Evolutionary conservation across 2,113 vertebrate genomes (phyloP).

Genomic region (Chaenocephalus aceratus): DNA sequence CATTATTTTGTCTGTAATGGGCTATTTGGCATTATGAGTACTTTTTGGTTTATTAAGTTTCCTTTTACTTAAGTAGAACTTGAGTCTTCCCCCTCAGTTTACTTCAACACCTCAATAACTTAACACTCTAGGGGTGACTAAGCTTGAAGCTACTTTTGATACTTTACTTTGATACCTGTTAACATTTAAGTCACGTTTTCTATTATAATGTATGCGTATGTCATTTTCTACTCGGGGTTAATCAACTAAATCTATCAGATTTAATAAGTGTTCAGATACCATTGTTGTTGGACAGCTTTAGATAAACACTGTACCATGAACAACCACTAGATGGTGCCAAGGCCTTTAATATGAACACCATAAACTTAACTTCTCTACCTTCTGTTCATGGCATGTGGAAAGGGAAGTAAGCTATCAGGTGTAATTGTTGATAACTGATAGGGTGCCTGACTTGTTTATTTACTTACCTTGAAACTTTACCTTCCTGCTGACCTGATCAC

Average conservation of each 20-base stretch:
- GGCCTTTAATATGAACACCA: background rate
- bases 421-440: background rate
- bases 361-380: rapidly evolving
- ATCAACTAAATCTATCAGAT: background rate
- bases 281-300: background rate
- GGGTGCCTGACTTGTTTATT: background rate
- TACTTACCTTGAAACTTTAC: background rate
- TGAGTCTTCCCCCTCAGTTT: background rate
- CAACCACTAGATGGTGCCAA: slow-evolving; percentile 31
- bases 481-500: background rate
- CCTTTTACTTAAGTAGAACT: too few species aligned
- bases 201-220: background rate
- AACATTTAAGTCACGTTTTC: background rate
- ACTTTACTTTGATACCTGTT: background rate
- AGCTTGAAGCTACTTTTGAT: background rate
- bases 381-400: background rate
- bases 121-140: background rate
- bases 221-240: too few species aligned
- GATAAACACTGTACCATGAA: background rate
- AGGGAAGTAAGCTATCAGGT: background rate
- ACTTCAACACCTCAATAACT: background rate
- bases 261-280: slow-evolving; percentile 18
- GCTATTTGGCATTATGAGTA: background rate
- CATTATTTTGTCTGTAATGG: background rate
- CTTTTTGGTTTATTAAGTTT: background rate